Percentiles rank a stretch among this genome's conserved stretches.
Evolutionary conservation across 92 coral and sea anemone genomes (phyloP).

Genomic region (Meandrina meandrites): DNA sequence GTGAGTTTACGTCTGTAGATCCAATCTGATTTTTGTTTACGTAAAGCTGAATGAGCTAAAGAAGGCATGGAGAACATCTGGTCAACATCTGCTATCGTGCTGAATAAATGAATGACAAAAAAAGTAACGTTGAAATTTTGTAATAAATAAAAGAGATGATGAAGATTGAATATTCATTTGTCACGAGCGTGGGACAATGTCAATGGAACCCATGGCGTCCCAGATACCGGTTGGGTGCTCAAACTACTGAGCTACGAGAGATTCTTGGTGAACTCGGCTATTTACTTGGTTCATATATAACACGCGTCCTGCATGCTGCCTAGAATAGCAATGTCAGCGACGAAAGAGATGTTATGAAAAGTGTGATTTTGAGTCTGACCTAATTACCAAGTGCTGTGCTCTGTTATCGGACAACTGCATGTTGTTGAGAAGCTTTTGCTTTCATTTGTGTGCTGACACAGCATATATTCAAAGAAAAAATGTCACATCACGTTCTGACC

Average conservation of each 20-base stretch:
- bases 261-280: too few species aligned
- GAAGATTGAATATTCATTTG: too few species aligned
- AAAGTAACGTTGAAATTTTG: neutral
- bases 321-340: too few species aligned
- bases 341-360: too few species aligned
- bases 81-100: neutral
- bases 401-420: neutral
- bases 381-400: neutral
- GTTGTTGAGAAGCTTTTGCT: neutral
- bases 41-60: neutral
- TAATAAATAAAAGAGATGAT: too few species aligned
- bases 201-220: too few species aligned
- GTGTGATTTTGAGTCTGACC: too few species aligned
- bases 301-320: too few species aligned
- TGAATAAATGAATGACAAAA: neutral
- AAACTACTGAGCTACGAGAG: too few species aligned
- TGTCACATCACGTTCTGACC: neutral
- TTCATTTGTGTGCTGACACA: neutral
- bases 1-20: conserved; percentile 34
- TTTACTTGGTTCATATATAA: too few species aligned
- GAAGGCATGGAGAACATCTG: neutral
- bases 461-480: neutral
- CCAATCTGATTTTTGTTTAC: neutral
- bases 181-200: too few species aligned
- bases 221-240: too few species aligned